These are phyloP conservation scores for Oscheius sp. DNA, from an alignment of 2,888 invertebrate species.

Conservation along the genomic window DNA sequence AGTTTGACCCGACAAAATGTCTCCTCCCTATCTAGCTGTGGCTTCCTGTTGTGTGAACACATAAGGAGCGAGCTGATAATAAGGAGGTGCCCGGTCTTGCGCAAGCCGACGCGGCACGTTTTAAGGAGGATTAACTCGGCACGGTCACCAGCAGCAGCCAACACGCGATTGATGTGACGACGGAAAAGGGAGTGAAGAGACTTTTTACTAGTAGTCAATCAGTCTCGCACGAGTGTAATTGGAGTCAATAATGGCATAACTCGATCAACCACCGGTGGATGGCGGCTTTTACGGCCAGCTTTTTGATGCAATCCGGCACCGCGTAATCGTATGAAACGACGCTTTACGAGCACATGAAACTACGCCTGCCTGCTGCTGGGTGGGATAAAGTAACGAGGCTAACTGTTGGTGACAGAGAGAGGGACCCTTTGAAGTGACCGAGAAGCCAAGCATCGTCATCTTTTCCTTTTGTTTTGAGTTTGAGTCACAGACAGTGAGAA, in stretches of 20 bases:
- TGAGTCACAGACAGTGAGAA: no score
- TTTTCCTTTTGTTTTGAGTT: background rate
- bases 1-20: no score
- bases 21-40: no score
- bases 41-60: no score
- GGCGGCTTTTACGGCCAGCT: slow-evolving; percentile 30
- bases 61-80: slow-evolving; percentile 11
- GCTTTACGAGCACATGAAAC: slow-evolving; percentile 36
- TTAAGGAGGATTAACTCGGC: slow-evolving; percentile 31
- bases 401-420: background rate
- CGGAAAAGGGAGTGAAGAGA: background rate
- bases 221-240: background rate
- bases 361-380: background rate
- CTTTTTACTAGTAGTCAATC: no score
- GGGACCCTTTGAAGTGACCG: background rate
- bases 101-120: slow-evolving; percentile 30
- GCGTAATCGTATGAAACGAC: slow-evolving; percentile 37
- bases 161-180: slow-evolving; percentile 1
- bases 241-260: slow-evolving; percentile 29
- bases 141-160: slow-evolving; percentile 23
- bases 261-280: slow-evolving; percentile 20
- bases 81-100: slow-evolving; percentile 33
- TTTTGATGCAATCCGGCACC: slow-evolving; percentile 38
- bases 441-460: background rate
- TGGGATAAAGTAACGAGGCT: background rate